Percentiles rank a stretch among this genome's conserved stretches.
Evolutionary conservation across 2,113 vertebrate species (phyloP).

Genomic region (Rynchops niger): DNA sequence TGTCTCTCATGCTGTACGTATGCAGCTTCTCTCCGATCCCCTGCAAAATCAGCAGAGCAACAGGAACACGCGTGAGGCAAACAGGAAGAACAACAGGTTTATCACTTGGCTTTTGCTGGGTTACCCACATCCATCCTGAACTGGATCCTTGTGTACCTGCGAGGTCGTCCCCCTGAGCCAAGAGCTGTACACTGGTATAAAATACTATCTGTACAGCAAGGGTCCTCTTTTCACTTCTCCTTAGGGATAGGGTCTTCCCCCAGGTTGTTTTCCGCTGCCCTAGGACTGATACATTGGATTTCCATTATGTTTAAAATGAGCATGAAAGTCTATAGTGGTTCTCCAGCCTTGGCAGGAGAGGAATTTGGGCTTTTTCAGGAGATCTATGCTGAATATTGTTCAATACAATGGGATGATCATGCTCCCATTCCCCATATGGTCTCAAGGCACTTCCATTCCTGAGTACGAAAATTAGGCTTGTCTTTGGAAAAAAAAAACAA

Average conservation of each 20-base stretch:
- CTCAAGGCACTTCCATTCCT: neutral
- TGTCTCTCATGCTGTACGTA: neutral
- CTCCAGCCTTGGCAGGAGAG: neutral
- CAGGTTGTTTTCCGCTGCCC: neutral
- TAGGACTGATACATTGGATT: neutral
- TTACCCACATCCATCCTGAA: neutral
- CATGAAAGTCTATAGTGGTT: neutral
- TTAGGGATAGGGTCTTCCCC: neutral
- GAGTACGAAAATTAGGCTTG: neutral
- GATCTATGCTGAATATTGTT: neutral
- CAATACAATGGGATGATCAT: neutral
- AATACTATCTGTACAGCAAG: neutral
- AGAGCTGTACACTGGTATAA: neutral
- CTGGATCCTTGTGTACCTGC: fast-evolving
- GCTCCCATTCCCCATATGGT: neutral
- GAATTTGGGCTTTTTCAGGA: neutral
- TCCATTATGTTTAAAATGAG: neutral
- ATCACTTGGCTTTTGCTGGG: neutral
- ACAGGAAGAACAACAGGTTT: neutral
- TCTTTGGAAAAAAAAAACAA: neutral
- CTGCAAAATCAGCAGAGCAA: neutral
- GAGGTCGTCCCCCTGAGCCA: neutral
- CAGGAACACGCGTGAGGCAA: neutral
- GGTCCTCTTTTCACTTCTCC: neutral
- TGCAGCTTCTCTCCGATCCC: neutral